Evolutionary conservation across 2,113 vertebrate species (phyloP).

Genomic region (Lontra canadensis): DNA sequence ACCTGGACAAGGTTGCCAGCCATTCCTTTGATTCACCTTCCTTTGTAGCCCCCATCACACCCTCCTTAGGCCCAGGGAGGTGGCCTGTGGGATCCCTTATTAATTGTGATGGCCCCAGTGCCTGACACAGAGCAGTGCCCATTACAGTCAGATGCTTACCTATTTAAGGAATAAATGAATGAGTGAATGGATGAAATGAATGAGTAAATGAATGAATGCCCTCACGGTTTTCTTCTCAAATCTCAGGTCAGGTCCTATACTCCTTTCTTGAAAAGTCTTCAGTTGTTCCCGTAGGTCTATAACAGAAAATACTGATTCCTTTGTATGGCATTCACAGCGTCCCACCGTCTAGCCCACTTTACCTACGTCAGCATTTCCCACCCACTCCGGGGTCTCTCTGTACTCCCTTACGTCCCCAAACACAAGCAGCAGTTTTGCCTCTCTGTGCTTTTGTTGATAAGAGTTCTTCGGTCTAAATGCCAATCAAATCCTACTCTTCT

Average conservation of each 20-base stretch:
- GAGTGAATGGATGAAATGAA: neutral
- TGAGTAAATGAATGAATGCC: neutral
- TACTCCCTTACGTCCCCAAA: neutral
- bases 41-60: neutral
- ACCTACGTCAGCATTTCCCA: neutral
- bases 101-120: neutral
- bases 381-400: neutral
- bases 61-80: neutral
- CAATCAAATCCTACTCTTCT: neutral
- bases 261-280: neutral
- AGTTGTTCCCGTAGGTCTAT: neutral
- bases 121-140: neutral
- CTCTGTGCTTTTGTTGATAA: neutral
- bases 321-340: accelerated
- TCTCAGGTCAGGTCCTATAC: neutral
- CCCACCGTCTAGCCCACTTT: neutral
- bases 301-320: neutral
- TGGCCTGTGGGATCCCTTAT: neutral
- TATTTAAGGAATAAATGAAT: neutral
- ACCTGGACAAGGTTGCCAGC: neutral
- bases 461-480: neutral
- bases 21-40: neutral
- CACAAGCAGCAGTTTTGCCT: neutral
- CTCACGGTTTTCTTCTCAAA: neutral
- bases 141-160: neutral